Evolutionary conservation across 2,113 vertebrate species (phyloP).

Genomic region (Ursus arctos): DNA sequence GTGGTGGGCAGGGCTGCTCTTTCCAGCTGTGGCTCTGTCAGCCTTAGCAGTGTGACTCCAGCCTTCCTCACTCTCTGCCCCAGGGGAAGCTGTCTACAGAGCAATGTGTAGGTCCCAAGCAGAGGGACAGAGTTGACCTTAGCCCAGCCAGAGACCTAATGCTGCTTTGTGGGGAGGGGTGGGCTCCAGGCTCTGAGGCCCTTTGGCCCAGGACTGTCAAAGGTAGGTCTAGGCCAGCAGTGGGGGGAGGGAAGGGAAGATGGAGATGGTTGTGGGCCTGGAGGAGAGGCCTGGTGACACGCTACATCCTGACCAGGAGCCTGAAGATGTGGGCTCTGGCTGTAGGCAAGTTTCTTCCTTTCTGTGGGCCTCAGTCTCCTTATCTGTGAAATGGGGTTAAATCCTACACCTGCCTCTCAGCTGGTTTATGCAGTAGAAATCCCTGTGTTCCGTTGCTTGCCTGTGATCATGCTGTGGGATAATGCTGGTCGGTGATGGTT

Average conservation of each 20-base stretch:
- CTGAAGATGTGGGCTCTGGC: neutral
- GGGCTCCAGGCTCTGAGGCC: neutral
- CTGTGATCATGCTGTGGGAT: neutral
- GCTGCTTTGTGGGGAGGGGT: neutral
- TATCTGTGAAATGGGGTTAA: neutral
- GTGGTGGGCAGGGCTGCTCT: neutral
- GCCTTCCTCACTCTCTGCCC: neutral
- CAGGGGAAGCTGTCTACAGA: neutral
- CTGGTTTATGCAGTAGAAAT: neutral
- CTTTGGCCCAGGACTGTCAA: neutral
- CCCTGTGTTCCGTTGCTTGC: neutral
- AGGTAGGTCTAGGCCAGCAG: neutral
- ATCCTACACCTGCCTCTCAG: neutral
- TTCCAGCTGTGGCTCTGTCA: constrained; percentile 17
- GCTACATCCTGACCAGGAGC: neutral
- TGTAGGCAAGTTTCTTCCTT: neutral
- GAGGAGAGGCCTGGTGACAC: neutral
- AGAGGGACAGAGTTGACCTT: neutral
- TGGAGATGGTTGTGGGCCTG: neutral
- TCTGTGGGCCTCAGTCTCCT: neutral
- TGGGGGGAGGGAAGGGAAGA: neutral
- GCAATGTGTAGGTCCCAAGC: neutral
- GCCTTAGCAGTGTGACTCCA: neutral
- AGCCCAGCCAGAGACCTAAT: neutral
- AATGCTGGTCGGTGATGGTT: neutral